Evolutionary conservation across 1,140 invertebrate species (phyloP).

Genomic region (Pachyrhynchus sulphureomaculatus): DNA sequence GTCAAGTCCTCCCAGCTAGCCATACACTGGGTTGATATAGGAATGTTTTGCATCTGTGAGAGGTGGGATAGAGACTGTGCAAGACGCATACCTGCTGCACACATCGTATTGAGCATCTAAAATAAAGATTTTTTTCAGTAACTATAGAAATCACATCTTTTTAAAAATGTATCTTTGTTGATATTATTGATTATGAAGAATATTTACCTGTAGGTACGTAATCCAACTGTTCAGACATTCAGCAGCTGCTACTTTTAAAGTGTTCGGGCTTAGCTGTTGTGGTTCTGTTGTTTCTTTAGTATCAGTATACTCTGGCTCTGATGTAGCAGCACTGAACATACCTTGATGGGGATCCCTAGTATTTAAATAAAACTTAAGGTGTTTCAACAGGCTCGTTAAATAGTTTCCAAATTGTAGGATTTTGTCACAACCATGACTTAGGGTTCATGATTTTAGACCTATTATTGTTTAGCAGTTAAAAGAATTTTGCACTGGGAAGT

Average conservation of each 20-base stretch:
- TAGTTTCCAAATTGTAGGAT: no score
- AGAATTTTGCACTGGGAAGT: no score
- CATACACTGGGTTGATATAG: constrained; percentile 58
- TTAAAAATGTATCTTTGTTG: background rate
- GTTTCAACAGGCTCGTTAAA: no score
- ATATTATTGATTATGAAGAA: no score
- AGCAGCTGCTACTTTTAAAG: constrained; percentile 57
- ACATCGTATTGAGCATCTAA: constrained; percentile 63
- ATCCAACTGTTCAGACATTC: constrained; percentile 67
- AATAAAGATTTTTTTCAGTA: no score
- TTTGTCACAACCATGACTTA: no score
- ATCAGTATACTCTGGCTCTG: constrained; percentile 20
- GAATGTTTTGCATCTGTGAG: constrained; percentile 57
- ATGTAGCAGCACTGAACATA: background rate
- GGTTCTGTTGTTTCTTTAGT: constrained; percentile 39
- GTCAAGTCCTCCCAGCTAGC: constrained; percentile 62
- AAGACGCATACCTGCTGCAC: constrained; percentile 60
- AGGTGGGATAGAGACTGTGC: constrained; percentile 59
- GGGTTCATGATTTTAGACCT: no score
- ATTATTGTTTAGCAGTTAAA: no score
- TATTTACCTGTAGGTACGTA: constrained; percentile 62
- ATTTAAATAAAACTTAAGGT: no score
- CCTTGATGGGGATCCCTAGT: background rate
- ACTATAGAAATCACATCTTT: no score
- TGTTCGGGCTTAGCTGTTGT: constrained; percentile 48